Percentiles rank a stretch among this genome's conserved stretches.
These are phyloP conservation scores for Tholera decimalis DNA, from an alignment of 2,888 invertebrate species.

Conservation along the genomic window DNA sequence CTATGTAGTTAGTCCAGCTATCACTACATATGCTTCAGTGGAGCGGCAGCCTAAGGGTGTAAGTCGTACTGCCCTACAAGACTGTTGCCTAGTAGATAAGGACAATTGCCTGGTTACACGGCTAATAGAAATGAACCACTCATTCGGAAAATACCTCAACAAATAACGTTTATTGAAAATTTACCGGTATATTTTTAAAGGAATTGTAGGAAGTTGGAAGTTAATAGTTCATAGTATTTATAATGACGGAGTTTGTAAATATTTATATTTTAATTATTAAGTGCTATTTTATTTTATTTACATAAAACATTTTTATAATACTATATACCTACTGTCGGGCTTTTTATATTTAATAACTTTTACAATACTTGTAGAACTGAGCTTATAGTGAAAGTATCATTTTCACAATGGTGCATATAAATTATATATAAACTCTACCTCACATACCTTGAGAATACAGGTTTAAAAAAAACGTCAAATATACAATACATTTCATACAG, in stretches of 20 bases:
- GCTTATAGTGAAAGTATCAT: no score
- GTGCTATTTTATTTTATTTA: neutral
- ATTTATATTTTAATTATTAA: neutral
- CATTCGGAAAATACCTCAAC: conserved; percentile 25
- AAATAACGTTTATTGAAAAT: conserved; percentile 32
- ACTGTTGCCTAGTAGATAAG: conserved; percentile 68
- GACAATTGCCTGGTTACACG: conserved; percentile 51
- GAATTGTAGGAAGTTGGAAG: neutral
- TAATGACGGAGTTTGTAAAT: neutral
- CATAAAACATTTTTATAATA: neutral
- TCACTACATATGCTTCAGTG: neutral
- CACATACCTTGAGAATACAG: no score
- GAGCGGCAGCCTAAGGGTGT: conserved; percentile 18
- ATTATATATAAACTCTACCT: no score
- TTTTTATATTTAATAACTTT: no score
- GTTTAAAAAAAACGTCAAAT: conserved; percentile 43
- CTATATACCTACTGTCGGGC: no score
- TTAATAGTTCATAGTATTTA: neutral
- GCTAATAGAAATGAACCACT: conserved; percentile 66
- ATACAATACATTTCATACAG: conserved; percentile 15
- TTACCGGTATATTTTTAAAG: conserved; percentile 27
- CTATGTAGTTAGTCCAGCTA: neutral
- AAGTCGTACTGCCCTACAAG: conserved; percentile 28
- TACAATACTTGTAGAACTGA: no score
- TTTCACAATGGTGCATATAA: no score